Percentiles rank a stretch among this genome's conserved stretches.
phyloP scores from a whole-genome alignment of 2,888 invertebrate genomes.

The Athalia rosae region DNA sequence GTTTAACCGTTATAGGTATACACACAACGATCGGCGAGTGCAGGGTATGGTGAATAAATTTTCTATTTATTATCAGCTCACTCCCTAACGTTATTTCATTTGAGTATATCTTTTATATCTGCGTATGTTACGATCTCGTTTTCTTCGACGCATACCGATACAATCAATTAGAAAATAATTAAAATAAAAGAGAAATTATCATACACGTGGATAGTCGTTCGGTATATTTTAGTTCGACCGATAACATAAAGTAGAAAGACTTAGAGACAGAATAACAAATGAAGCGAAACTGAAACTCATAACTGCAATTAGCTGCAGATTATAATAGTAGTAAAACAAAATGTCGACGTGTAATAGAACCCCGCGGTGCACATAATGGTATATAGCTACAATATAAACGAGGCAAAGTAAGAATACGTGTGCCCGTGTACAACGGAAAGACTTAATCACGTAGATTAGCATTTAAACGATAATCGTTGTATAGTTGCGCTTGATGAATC shows the following conservation, averaged over 20 bases:
- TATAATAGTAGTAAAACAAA: not conserved
- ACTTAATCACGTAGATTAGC: slow-evolving; percentile 17
- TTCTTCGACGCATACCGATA: not conserved
- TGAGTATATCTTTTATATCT: not conserved
- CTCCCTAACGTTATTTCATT: not conserved
- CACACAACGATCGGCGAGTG: too few species aligned
- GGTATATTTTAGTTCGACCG: too few species aligned
- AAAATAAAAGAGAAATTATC: not conserved
- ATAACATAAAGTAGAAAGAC: too few species aligned
- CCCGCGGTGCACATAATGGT: not conserved
- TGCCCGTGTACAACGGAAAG: not conserved
- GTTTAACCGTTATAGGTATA: too few species aligned
- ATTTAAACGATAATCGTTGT: slow-evolving; percentile 29
- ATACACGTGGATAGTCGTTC: not conserved
- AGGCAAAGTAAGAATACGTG: not conserved
- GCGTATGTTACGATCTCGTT: not conserved
- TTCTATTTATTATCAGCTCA: not conserved
- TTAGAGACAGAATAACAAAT: not conserved
- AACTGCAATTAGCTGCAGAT: slow-evolving; percentile 6
- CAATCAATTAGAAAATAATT: not conserved
- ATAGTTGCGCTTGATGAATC: slow-evolving; percentile 10
- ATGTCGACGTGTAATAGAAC: not conserved
- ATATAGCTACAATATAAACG: not conserved
- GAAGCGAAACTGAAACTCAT: not conserved
- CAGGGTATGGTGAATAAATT: not conserved